phyloP scores from a whole-genome alignment of 2,888 invertebrate species.

The Dorcus parallelipipedus region DNA sequence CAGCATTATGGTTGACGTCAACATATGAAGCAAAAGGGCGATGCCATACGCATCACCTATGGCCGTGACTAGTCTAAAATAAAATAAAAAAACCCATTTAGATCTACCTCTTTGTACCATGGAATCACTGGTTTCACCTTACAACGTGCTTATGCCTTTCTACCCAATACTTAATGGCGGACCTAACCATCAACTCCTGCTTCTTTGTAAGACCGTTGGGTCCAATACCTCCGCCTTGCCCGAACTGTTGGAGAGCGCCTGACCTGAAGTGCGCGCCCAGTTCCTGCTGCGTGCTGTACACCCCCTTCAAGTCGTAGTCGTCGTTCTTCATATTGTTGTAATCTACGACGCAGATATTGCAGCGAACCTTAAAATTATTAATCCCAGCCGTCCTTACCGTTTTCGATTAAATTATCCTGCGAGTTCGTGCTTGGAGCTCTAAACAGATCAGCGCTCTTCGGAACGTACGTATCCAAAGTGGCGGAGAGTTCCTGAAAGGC shows the following conservation, averaged over 20 bases:
- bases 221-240: constrained; percentile 54
- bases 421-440: constrained; percentile 55
- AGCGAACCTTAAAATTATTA: neutral
- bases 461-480: constrained; percentile 72
- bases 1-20: constrained; percentile 78
- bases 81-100: neutral
- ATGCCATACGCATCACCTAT: constrained; percentile 82
- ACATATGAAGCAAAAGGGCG: constrained; percentile 80
- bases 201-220: constrained; percentile 80
- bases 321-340: constrained; percentile 49
- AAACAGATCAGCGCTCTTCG: constrained; percentile 69
- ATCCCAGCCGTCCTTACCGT: constrained; percentile 26
- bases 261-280: constrained; percentile 71
- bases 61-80: constrained; percentile 67
- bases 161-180: constrained; percentile 88
- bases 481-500: constrained; percentile 66
- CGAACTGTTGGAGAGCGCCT: constrained; percentile 64
- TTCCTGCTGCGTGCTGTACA: constrained; percentile 75
- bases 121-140: constrained; percentile 54
- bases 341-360: constrained; percentile 28
- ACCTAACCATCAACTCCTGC: constrained; percentile 79
- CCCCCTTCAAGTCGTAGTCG: constrained; percentile 67
- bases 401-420: constrained; percentile 36
- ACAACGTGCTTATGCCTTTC: constrained; percentile 86
- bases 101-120: neutral